Base-by-base conservation (phyloP, 2,113 vertebrate species). In the Pseudolaguvia tuberculata region DNA sequence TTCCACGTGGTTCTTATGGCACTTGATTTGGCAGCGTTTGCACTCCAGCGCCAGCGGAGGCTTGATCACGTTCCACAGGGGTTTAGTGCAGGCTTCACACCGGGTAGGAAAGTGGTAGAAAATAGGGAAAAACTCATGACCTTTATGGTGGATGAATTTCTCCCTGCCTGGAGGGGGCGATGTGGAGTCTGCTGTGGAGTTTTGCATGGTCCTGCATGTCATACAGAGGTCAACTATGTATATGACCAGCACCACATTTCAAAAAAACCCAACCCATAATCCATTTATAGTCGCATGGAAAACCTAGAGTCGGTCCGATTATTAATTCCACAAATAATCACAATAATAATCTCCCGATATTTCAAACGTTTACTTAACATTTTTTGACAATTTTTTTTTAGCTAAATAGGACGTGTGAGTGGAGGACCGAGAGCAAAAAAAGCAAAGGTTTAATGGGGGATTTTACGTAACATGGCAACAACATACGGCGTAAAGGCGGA, bases 1-100 rank as follows among this genome's bases (percentile, higher is more conserved):
- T 72, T 92, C 94, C 92, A 95, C 93, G 84, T 95, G 94, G 75
- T 94, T 93, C 82, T 93, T 94, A 80, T 95, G 94, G 85, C 93
- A 95, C 77, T 94, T 94, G 84, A 94, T 93, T 78, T 94, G 93
- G 84, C 94, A 95, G 80, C 93, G 93, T 13, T 92, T 91, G 78
- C 94, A 95, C 84, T 95, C 94, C 53, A 95, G 82, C 31, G 94
- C 94, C 81, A 94, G 86, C 58, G 94, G 94, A 50, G 94, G 94
- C 78, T 95, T 95, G 81, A 95, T 94, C 93, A 95, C 92, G 70
- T 93, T 92, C 93, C 93, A 95, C 77, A 95, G 71, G 0, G 94
- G 94, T 82, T 95, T 95, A 89, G 93, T 92, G 73, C 94, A 95
- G 67, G 94, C 94, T 82, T 94, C 94, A 82, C 94, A 95, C 86